Evolutionary conservation across 2,113 vertebrate species (phyloP).

Genomic region (Glaucidium brasilianum): DNA sequence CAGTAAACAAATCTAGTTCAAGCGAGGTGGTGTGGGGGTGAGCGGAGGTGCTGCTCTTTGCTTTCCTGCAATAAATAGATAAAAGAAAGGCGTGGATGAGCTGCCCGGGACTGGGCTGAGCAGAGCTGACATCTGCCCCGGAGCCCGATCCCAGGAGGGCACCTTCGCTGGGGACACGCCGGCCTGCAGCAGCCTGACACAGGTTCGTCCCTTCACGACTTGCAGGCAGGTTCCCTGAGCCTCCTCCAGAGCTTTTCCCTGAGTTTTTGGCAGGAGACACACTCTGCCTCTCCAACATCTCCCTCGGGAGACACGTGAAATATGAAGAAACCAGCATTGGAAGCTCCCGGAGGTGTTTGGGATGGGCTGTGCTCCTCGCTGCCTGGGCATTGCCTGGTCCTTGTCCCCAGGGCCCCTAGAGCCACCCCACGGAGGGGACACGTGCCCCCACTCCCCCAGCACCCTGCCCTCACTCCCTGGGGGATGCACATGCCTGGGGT

Average conservation of each 20-base stretch:
- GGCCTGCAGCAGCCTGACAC: neutral
- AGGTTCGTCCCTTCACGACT: neutral
- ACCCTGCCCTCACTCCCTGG: neutral
- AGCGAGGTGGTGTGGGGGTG: rapidly evolving
- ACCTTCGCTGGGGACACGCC: rapidly evolving
- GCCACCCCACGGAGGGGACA: neutral
- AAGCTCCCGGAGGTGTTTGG: neutral
- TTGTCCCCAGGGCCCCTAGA: neutral
- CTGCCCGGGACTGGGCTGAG: neutral
- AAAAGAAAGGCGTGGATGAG: neutral
- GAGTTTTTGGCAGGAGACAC: too few relatives aligned
- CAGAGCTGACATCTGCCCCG: neutral
- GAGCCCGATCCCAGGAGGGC: neutral
- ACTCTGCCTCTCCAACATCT: neutral
- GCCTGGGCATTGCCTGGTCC: too few relatives aligned
- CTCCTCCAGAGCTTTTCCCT: neutral
- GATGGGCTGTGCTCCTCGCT: neutral
- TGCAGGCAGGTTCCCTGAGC: neutral
- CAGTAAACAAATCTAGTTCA: neutral
- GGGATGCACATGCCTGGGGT: rapidly evolving
- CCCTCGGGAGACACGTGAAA: neutral
- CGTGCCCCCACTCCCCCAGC: neutral
- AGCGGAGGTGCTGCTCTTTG: neutral
- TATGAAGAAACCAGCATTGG: rapidly evolving
- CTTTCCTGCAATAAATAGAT: neutral